Evolutionary conservation across 2,888 invertebrate genomes (phyloP), one percentile per base, ranked within the genome.

Genomic region (Platerodrilus igneus): DNA sequence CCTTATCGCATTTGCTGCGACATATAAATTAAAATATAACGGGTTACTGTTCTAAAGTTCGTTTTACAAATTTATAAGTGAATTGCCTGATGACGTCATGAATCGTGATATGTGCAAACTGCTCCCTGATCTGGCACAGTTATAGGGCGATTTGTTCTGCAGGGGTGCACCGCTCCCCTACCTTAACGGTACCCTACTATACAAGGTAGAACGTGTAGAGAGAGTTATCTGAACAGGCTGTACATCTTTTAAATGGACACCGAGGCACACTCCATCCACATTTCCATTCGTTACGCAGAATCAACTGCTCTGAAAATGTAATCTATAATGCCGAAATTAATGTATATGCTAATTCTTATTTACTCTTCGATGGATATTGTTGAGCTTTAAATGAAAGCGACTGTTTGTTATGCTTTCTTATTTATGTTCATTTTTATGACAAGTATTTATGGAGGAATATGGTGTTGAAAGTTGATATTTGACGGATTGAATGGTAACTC

Each of bases 91-190:
- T 10, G 27, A 32, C 27, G 31, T 20, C 48, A 48, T 49, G 48
- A 47, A 52, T 52, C 51, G 55, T 53, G 55, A 53, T 56, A 55
- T 56, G 59, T 56, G 52, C 51, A 48, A 54, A 55, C 52, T 50
- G 51, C 48, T 47, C 51, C 33, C 45, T 55, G 53, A 57, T 57
- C 57, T 58, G 57, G 58, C 57, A 57, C 59, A 56, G 58, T 60
- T 59, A 59, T 59, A 59, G 52, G 55, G 48, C 56, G 60, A 62
- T 62, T 62, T 61, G 61, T 62, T 62, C 58, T 55, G 57, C 57
- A 56, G 58, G 61, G 62, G 59, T 60, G 60, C 55, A 46, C 56
- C 47, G 20, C 49, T 35, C 39, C 48, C 41, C 40, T 47, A 37
- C 37, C 41, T 41, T 33, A 37, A 37, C 46, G 37, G 31, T 55